Base-by-base conservation (phyloP, 1,140 invertebrate genomes). In the Lordiphosa mommai region DNA sequence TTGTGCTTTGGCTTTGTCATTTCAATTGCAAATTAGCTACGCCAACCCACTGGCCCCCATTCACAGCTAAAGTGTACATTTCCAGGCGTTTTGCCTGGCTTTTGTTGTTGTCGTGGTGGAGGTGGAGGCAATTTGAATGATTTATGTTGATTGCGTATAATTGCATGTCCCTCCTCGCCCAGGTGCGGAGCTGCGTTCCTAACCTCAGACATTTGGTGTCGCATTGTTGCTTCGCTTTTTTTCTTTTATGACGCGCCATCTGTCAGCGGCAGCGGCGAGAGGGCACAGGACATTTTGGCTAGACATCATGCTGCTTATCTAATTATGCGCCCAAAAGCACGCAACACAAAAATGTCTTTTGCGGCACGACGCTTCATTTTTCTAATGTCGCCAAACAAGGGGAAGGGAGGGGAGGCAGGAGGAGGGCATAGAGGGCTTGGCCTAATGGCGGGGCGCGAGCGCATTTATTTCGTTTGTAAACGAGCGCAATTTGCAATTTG, bases 71-170 rank as follows among this genome's bases (percentile, higher is more conserved):
- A 47, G 30, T 47, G 44, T 55, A 10, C 27, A 30, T 32, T 34
- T 12, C 29, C 17, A 13, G 17, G 49, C 14, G 40, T 14, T 34
- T 29, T 51, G 7, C 14, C 9, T 10, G 9, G 56, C 9, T 20
- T 20, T 38, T 23, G 34, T 44, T 40, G 43, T 32, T 5, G 50
- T 47, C 52, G 53, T 59, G 10, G 7, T 5, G 23, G 40, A 20
- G 56, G 47, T 27, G 43, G 53, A 38, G 74, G 76, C 74, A 80
- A 80, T 82, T 80, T 80, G 76, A 80, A 80, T 80, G 74, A 80
- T 80, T 80, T 80, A 80, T 80, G 74, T 80, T 80, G 74, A 80
- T 80, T 80, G 74, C 74, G 74, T 80, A 82, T 80, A 80, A 80
- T 80, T 80, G 74, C 76, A 80, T 82, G 74, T 80, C 20, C n/a